A percentile compares a stretch with the other conserved stretches of the same genome.
Evolutionary conservation across 1,140 invertebrate genomes (phyloP).

Genomic region (Drosophila lini): DNA sequence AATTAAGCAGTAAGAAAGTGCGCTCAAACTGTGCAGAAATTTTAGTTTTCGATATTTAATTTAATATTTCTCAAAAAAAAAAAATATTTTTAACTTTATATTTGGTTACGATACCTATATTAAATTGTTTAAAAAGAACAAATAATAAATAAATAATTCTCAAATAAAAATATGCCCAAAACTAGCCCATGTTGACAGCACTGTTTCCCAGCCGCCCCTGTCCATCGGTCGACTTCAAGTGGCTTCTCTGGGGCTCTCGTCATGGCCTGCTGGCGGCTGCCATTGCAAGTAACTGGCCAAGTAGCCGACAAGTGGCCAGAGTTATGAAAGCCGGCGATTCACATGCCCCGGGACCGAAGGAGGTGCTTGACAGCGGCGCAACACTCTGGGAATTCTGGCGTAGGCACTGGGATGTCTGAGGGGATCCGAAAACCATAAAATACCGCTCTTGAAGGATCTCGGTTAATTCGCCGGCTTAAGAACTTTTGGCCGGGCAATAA

Average conservation of each 20-base stretch:
- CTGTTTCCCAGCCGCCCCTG: neutral
- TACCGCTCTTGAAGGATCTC: constrained; percentile 9
- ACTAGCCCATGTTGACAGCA: neutral
- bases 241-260: constrained; percentile 7
- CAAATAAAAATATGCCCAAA: neutral
- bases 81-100: no score
- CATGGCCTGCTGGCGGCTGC: constrained; percentile 36
- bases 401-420: neutral
- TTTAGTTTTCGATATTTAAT: no score
- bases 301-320: constrained; percentile 37
- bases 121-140: no score
- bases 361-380: constrained; percentile 9
- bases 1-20: neutral
- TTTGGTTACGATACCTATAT: neutral
- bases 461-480: constrained; percentile 18
- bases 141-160: no score
- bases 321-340: constrained; percentile 39
- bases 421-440: constrained; percentile 25
- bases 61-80: no score
- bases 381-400: neutral
- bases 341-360: constrained; percentile 1
- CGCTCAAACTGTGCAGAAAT: neutral
- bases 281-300: constrained; percentile 44
- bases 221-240: constrained; percentile 16
- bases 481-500: constrained; percentile 26